Evolutionary conservation across 2,888 invertebrate species (phyloP).

Genomic region (Drosophila vallismaia): DNA sequence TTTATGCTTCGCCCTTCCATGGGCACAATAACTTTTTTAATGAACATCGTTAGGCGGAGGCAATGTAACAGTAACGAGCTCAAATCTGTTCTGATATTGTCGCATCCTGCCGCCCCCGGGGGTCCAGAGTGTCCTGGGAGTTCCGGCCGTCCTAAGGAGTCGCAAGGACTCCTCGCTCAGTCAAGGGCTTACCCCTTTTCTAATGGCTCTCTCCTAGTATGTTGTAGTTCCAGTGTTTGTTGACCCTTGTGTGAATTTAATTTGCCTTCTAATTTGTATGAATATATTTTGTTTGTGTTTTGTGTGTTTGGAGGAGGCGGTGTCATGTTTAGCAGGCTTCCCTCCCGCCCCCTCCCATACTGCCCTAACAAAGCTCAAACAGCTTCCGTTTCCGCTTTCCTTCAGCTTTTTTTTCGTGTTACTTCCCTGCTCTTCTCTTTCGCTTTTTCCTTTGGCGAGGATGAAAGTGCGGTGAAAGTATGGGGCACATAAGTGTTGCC

Average conservation of each 20-base stretch:
- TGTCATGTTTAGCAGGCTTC: conserved; percentile 39
- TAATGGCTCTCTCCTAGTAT: conserved; percentile 15
- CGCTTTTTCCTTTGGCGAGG: background rate
- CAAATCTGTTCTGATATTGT: conserved; percentile 45
- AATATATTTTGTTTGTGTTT: conserved; percentile 31
- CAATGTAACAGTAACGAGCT: conserved; percentile 32
- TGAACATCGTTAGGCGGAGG: conserved; percentile 32
- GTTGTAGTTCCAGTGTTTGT: conserved; percentile 1
- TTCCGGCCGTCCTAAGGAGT: no score
- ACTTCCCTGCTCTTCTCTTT: background rate
- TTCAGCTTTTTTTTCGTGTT: conserved; percentile 1
- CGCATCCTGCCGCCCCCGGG: conserved; percentile 4
- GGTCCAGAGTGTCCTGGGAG: no score
- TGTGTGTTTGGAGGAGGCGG: conserved; percentile 11
- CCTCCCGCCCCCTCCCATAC: background rate
- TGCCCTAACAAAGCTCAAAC: conserved; percentile 54
- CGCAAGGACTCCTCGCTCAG: no score
- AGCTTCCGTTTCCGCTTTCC: conserved; percentile 70
- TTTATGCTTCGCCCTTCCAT: conserved; percentile 5
- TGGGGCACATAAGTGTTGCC: conserved; percentile 54
- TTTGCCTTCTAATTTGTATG: conserved; percentile 44
- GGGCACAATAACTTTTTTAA: conserved; percentile 41
- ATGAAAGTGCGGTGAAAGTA: conserved; percentile 10
- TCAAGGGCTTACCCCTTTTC: background rate
- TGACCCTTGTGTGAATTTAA: conserved; percentile 35